Percentiles rank a stretch among this genome's conserved stretches.
phyloP scores from a whole-genome alignment of 2,888 invertebrate genomes.

The Agonum fuliginosum region DNA sequence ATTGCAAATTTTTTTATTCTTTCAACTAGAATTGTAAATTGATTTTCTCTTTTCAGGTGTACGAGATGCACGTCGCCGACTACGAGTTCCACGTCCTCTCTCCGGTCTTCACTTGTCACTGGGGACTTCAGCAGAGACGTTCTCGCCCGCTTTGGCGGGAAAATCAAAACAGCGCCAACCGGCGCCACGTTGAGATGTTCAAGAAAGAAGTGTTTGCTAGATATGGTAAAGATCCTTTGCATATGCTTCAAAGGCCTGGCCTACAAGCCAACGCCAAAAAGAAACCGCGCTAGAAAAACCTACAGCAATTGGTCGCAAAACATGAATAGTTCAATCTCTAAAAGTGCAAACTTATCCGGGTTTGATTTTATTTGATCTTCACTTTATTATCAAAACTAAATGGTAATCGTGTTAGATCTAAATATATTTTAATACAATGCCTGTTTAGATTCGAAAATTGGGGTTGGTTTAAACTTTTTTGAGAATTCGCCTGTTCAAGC shows the following conservation, averaged over 20 bases:
- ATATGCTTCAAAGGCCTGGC: conserved; percentile 69
- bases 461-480: too few relatives aligned
- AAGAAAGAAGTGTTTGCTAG: conserved; percentile 88
- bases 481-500: too few relatives aligned
- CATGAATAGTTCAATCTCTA: too few relatives aligned
- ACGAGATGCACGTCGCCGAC: conserved; percentile 93
- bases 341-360: too few relatives aligned
- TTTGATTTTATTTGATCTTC: too few relatives aligned
- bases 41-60: conserved; percentile 80
- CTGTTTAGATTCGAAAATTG: too few relatives aligned
- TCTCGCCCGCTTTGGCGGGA: conserved; percentile 90
- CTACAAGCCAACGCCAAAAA: conserved; percentile 15
- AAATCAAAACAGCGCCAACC: conserved; percentile 88
- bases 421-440: too few relatives aligned
- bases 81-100: conserved; percentile 92
- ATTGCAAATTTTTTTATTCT: too few relatives aligned
- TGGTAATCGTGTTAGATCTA: too few relatives aligned
- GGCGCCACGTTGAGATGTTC: conserved; percentile 88
- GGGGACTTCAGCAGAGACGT: conserved; percentile 89
- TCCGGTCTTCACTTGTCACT: conserved; percentile 92
- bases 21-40: too few relatives aligned
- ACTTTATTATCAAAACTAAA: too few relatives aligned
- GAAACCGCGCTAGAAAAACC: background rate
- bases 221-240: conserved; percentile 82
- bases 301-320: too few relatives aligned